These are phyloP conservation scores for Invenusta paracnida DNA, from an alignment of 2,888 invertebrate species.

Conservation along the genomic window DNA sequence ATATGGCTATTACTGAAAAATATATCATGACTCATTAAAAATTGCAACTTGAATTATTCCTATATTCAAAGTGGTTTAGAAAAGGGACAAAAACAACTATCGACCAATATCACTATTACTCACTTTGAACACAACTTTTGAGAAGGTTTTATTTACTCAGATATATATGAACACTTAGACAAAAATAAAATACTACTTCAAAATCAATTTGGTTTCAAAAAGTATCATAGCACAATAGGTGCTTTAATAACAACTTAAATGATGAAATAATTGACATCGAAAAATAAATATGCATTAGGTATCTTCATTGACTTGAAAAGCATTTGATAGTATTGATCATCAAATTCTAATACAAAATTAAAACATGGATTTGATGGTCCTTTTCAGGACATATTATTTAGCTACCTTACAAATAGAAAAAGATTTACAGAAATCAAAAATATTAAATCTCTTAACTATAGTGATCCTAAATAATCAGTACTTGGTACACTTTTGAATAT, in stretches of 20 bases:
- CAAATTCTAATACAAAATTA: not conserved
- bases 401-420: not conserved
- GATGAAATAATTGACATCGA: too few relatives aligned
- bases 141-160: too few relatives aligned
- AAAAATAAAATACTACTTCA: too few relatives aligned
- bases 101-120: not conserved
- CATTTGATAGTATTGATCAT: not conserved
- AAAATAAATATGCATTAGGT: not conserved
- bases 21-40: too few relatives aligned
- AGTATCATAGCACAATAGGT: too few relatives aligned
- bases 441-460: not conserved
- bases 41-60: too few relatives aligned
- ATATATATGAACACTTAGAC: too few relatives aligned
- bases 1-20: too few relatives aligned
- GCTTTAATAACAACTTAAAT: not conserved
- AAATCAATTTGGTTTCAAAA: too few relatives aligned
- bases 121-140: not conserved
- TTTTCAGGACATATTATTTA: not conserved
- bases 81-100: not conserved
- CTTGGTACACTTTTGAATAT: too few relatives aligned
- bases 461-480: not conserved
- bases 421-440: not conserved
- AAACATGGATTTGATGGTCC: too few relatives aligned
- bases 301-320: not conserved
- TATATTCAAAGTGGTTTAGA: not conserved